phyloP scores from a whole-genome alignment of 2,888 invertebrate genomes.

The Heliconius ethilla region DNA sequence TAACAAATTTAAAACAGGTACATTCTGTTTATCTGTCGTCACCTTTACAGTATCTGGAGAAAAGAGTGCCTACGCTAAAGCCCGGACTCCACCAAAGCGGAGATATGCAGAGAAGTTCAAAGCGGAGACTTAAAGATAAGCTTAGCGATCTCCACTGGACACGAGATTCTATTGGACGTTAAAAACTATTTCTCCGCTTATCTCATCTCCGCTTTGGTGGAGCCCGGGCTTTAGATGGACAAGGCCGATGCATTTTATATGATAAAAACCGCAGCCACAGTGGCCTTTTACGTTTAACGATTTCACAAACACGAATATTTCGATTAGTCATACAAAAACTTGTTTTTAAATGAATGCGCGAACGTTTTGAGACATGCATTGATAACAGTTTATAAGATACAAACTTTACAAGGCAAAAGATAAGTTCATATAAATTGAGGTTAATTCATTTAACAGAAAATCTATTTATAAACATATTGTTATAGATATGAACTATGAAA shows the following conservation, averaged over 20 bases:
- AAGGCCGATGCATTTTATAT: slow-evolving; percentile 40
- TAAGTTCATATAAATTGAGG: not conserved
- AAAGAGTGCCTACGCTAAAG: slow-evolving; percentile 32
- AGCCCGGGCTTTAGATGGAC: slow-evolving; percentile 20
- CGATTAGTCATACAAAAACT: slow-evolving; percentile 34
- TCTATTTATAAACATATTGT: too few species aligned
- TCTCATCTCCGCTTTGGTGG: too few species aligned
- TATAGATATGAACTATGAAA: too few species aligned
- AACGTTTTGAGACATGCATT: slow-evolving; percentile 16
- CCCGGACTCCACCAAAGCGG: too few species aligned
- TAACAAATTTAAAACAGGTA: slow-evolving; percentile 28
- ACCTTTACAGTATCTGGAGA: slow-evolving; percentile 40
- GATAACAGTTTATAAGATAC: slow-evolving; percentile 12
- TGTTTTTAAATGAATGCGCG: slow-evolving; percentile 31
- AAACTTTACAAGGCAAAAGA: slow-evolving; percentile 14
- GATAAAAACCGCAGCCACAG: slow-evolving; percentile 37
- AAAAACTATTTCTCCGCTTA: too few species aligned
- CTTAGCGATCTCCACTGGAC: not conserved
- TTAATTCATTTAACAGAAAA: not conserved
- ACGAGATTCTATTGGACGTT: not conserved
- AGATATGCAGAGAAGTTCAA: too few species aligned
- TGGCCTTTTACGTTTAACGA: slow-evolving; percentile 36
- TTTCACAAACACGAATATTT: slow-evolving; percentile 34
- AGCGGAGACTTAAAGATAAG: too few species aligned
- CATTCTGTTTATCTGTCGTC: slow-evolving; percentile 38